phyloP scores from a whole-genome alignment of 2,113 vertebrate genomes.

The Scomber japonicus region DNA sequence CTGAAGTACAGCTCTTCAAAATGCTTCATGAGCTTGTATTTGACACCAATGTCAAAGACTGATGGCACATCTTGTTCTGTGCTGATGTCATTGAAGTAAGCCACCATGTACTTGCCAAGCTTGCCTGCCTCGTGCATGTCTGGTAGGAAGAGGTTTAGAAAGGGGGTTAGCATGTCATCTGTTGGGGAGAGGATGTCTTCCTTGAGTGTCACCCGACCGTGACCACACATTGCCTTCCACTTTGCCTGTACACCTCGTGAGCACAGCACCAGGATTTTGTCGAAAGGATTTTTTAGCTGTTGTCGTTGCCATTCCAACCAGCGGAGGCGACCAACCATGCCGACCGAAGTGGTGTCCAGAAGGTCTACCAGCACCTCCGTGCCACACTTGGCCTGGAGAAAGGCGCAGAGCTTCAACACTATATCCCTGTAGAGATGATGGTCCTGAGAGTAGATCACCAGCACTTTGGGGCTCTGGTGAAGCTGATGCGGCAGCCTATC shows the following conservation, averaged over 20 bases:
- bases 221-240: constrained; percentile 92
- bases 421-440: constrained; percentile 90
- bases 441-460: constrained; percentile 94
- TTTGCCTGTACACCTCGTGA: constrained; percentile 93
- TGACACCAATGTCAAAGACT: constrained; percentile 88
- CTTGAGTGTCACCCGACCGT: constrained; percentile 79
- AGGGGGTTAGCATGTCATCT: constrained; percentile 92
- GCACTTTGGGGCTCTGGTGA: constrained; percentile 82
- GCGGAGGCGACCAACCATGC: constrained; percentile 87
- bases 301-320: constrained; percentile 93
- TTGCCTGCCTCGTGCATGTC: constrained; percentile 91
- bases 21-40: constrained; percentile 92
- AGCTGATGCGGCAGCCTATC: background rate
- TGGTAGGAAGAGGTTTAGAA: constrained; percentile 91
- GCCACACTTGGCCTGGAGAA: constrained; percentile 91
- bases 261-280: constrained; percentile 93
- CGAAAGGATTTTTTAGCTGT: constrained; percentile 84
- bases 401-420: constrained; percentile 93
- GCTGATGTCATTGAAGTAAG: constrained; percentile 93
- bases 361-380: constrained; percentile 92
- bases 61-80: constrained; percentile 88
- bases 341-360: constrained; percentile 87
- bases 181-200: constrained; percentile 87
- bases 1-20: constrained; percentile 95
- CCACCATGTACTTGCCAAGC: constrained; percentile 92